Evolutionary conservation across 2,888 invertebrate genomes (phyloP).

Genomic region (Tuta absoluta): DNA sequence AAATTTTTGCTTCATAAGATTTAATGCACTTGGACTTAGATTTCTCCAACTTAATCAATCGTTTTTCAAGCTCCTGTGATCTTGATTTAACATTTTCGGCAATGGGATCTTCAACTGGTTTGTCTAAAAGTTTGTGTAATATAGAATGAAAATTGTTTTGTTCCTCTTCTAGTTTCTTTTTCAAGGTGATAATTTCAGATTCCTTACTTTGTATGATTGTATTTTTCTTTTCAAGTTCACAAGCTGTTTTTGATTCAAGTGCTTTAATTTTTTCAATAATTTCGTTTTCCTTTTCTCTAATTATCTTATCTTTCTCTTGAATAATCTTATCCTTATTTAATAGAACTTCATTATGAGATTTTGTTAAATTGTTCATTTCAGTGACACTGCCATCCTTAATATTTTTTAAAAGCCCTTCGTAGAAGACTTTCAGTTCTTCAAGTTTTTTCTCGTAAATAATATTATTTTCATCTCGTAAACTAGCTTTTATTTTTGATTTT

Average conservation of each 20-base stretch:
- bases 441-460: constrained; percentile 53
- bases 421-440: constrained; percentile 50
- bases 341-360: constrained; percentile 47
- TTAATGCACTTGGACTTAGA: constrained; percentile 56
- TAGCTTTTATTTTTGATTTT: constrained; percentile 51
- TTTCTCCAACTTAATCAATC: constrained; percentile 63
- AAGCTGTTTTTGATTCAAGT: constrained; percentile 42
- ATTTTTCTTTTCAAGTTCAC: constrained; percentile 46
- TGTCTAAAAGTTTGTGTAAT: constrained; percentile 52
- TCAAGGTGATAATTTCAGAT: constrained; percentile 52
- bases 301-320: constrained; percentile 49
- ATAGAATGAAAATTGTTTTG: constrained; percentile 53
- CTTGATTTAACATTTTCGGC: constrained; percentile 46
- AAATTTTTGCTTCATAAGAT: constrained; percentile 61
- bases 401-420: constrained; percentile 51
- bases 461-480: constrained; percentile 53
- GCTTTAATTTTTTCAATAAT: constrained; percentile 52
- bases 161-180: constrained; percentile 52
- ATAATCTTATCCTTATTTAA: constrained; percentile 54
- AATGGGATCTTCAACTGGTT: constrained; percentile 44
- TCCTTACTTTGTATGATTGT: constrained; percentile 53
- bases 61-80: constrained; percentile 59
- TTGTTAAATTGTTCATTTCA: constrained; percentile 45
- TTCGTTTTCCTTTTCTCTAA: constrained; percentile 44
- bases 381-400: constrained; percentile 42